A percentile compares a stretch with the other conserved stretches of the same genome.
phyloP scores from a whole-genome alignment of 1,140 invertebrate species.

The Drosophila subobscura region DNA sequence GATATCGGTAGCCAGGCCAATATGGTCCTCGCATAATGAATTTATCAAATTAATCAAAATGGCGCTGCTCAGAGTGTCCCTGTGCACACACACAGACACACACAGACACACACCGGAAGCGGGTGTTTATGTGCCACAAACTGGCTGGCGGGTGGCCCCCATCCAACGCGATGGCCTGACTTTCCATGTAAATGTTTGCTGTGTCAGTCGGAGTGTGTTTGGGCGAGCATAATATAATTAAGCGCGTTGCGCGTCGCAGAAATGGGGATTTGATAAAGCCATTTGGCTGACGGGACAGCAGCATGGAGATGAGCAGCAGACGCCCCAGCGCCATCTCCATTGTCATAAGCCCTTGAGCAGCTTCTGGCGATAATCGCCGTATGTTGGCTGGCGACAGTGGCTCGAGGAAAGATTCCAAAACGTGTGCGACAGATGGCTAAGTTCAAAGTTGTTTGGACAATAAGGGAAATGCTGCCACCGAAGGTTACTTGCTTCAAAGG shows the following conservation, averaged over 20 bases:
- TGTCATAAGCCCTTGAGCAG: background rate
- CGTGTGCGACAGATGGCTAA: slow-evolving; percentile 1
- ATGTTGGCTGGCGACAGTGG: slow-evolving; percentile 46
- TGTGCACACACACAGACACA: background rate
- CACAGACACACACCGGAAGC: slow-evolving; percentile 52
- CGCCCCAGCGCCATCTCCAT: slow-evolving; percentile 6
- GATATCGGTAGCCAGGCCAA: slow-evolving; percentile 45
- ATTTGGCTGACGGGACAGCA: slow-evolving; percentile 59
- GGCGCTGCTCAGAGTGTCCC: slow-evolving; percentile 45
- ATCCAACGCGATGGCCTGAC: slow-evolving; percentile 22
- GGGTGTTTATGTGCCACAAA: slow-evolving; percentile 26
- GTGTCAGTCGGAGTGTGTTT: slow-evolving; percentile 2
- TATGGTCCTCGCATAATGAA: slow-evolving; percentile 78
- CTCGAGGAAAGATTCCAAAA: slow-evolving; percentile 15
- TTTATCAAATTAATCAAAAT: slow-evolving; percentile 82
- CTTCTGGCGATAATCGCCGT: slow-evolving; percentile 63
- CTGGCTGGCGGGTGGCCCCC: background rate
- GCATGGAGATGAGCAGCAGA: slow-evolving; percentile 43
- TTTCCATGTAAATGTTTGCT: slow-evolving; percentile 8
- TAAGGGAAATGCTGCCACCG: background rate
- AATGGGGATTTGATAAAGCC: slow-evolving; percentile 80
- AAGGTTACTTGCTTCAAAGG: too few relatives aligned
- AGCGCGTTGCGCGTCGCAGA: slow-evolving; percentile 61
- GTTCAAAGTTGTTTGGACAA: slow-evolving; percentile 1
- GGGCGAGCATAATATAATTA: slow-evolving; percentile 75